Conservation (phyloP, 2,888 invertebrate genomes). For the Mystacides longicornis region DNA sequence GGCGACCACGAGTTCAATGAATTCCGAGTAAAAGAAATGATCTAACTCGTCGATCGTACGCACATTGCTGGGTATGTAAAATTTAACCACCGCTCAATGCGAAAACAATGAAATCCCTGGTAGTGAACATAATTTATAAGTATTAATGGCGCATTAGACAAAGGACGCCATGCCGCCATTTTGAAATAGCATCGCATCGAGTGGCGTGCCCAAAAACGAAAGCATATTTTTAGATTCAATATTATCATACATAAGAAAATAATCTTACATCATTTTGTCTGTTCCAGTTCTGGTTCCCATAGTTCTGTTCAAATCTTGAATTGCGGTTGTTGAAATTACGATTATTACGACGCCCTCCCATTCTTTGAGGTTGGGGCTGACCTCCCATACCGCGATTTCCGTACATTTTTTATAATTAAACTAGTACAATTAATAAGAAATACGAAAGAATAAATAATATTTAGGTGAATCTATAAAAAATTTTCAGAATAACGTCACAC, state of each 20-base stretch:
- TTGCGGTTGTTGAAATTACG: slow-evolving; percentile 11
- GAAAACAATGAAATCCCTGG: not conserved
- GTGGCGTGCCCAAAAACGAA: no score
- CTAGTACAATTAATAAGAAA: not conserved
- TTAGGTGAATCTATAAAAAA: not conserved
- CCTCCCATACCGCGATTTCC: slow-evolving; percentile 21
- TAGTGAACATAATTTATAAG: not conserved
- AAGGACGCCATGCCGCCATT: slow-evolving; percentile 18
- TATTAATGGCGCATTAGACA: slow-evolving; percentile 5
- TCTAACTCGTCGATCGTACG: no score
- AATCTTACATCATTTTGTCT: slow-evolving; percentile 11
- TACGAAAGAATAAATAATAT: not conserved
- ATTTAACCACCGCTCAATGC: no score
- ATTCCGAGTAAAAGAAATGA: no score
- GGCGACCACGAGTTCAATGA: no score
- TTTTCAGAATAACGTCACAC: not conserved
- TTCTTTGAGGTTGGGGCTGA: slow-evolving; percentile 20
- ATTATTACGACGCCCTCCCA: slow-evolving; percentile 10
- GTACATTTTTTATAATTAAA: not conserved
- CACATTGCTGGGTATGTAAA: no score
- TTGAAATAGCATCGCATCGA: no score
- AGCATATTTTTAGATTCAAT: no score
- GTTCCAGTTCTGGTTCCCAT: slow-evolving; percentile 7
- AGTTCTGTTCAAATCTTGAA: slow-evolving; percentile 17
- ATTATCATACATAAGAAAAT: no score